Base-by-base conservation (phyloP, 1,140 invertebrate species). In the Sycophila sp. region DNA sequence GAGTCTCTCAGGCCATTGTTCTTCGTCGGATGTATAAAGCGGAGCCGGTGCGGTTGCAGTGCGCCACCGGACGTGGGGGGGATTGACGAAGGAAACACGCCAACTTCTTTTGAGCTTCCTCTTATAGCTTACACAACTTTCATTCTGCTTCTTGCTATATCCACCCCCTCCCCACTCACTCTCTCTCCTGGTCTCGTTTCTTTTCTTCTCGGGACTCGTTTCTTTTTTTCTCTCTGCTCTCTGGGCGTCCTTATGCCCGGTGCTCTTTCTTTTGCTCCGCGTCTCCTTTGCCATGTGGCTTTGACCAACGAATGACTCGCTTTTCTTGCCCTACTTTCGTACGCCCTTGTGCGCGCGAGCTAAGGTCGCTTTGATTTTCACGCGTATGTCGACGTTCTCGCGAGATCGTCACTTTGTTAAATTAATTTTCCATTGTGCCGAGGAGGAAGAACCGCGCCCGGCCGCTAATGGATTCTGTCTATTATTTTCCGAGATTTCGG, bases 101-200 rank as follows among this genome's bases (percentile, higher is more conserved):
- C 62, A 32, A 38, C 62, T 64, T 38, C 47, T 64, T 55, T 55
- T 15, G 30, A 49, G 60, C 45, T 59, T 26, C 36, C 24, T 45
- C 38, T 28, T n/a, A 15, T 26, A 34, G 58, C 34, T 28, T 55
- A 51, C 34, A 65, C 63, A 65, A 53, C 49, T 63, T 63, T 49
- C 30, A 49, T 36, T 49, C 45, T 22, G 17, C n/a, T 63, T 22
- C 45, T 49, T 49, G n/a, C n/a, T n/a, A n/a, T n/a, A n/a, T n/a
- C n/a, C n/a, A n/a, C n/a, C n/a, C n/a, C 34, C 30, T 49, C 19
- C 42, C 6, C 42, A 11, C 30, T 22, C 17, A 15, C 36, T 40
- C 42, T 8, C 42, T 22, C n/a, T 53, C 49, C 49, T 26, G 22
- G n/a, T 51, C 49, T 19, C 17, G 45, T 24, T 24, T 24, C 4